phyloP scores from a whole-genome alignment of 2,888 invertebrate species.

The Archips xylosteana region DNA sequence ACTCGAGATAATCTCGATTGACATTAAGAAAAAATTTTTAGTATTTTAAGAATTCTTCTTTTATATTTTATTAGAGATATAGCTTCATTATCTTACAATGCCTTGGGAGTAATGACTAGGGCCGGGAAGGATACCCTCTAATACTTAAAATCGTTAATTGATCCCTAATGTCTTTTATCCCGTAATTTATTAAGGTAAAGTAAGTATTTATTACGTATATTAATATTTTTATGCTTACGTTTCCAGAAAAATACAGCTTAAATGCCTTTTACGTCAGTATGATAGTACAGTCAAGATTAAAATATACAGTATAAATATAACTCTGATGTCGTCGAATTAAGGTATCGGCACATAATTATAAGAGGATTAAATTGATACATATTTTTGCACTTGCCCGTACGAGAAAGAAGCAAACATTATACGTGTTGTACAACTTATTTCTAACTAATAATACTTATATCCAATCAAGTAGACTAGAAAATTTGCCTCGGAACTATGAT shows the following conservation, averaged over 20 bases:
- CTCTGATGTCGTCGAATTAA: too few relatives aligned
- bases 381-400: not conserved
- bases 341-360: too few relatives aligned
- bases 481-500: not conserved
- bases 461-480: slow-evolving; percentile 7
- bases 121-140: not conserved
- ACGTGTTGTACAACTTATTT: not conserved
- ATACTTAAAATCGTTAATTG: not conserved
- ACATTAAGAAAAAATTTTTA: not conserved
- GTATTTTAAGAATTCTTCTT: not conserved
- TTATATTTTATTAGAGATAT: not conserved
- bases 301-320: too few relatives aligned
- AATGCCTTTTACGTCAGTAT: not conserved
- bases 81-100: not conserved
- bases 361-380: too few relatives aligned
- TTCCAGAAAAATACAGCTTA: not conserved
- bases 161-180: not conserved
- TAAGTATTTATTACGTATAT: not conserved
- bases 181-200: not conserved
- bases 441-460: not conserved
- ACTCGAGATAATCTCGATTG: not conserved
- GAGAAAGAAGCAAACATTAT: not conserved
- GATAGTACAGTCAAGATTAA: too few relatives aligned
- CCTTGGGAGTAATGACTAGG: not conserved
- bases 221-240: not conserved